These are phyloP conservation scores for Siderastrea siderea DNA, from an alignment of 92 coral and sea anemone species.

Conservation along the genomic window DNA sequence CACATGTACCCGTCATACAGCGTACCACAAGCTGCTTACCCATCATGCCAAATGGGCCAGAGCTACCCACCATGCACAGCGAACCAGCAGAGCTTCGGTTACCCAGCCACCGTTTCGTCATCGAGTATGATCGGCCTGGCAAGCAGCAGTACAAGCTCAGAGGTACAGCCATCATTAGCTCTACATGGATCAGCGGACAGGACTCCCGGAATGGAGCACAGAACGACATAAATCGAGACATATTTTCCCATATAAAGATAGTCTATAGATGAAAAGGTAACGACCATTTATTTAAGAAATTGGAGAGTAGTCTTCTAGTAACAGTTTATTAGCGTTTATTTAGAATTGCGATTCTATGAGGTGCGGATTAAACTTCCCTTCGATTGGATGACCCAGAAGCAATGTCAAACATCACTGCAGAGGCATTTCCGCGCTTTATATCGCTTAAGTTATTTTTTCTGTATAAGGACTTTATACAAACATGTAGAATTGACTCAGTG, in stretches of 20 bases:
- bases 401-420: not conserved
- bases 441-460: constrained; percentile 34
- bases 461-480: not conserved
- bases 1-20: constrained; percentile 86
- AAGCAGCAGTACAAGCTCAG: constrained; percentile 68
- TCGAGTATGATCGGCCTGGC: constrained; percentile 64
- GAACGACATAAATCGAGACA: constrained; percentile 37
- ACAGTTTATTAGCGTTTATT: not conserved
- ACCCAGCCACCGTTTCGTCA: constrained; percentile 80
- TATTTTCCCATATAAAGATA: constrained; percentile 1
- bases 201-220: constrained; percentile 38
- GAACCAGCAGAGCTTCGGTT: constrained; percentile 64
- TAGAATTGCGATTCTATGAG: not conserved
- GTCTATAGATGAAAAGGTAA: constrained; percentile 35
- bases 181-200: constrained; percentile 49
- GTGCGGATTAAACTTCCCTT: not conserved
- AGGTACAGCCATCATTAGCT: constrained; percentile 39
- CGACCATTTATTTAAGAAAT: constrained; percentile 13
- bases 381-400: not conserved
- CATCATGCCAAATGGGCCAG: constrained; percentile 84
- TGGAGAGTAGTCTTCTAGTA: not conserved
- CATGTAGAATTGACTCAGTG: not conserved
- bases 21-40: constrained; percentile 79
- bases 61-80: constrained; percentile 79
- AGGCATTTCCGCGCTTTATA: not conserved